phyloP scores from a whole-genome alignment of 92 coral and sea anemone genomes.

The Zoanthus sansibaricus region DNA sequence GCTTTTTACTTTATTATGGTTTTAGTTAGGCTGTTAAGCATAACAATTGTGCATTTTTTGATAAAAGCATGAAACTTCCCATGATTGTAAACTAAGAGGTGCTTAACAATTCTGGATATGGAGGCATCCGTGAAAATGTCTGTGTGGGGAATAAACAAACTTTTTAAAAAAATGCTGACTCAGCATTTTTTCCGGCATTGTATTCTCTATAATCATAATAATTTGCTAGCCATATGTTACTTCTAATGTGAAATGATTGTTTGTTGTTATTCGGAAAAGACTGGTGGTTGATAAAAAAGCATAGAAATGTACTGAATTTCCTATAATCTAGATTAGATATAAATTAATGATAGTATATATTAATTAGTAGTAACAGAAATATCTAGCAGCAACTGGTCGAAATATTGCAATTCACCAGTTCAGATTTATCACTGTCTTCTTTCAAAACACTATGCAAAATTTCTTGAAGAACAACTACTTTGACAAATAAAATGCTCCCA shows the following conservation, averaged over 20 bases:
- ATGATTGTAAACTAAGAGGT: slow-evolving; percentile 20
- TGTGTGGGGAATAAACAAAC: slow-evolving; percentile 16
- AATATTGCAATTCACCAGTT: slow-evolving; percentile 9
- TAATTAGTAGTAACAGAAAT: slow-evolving; percentile 28
- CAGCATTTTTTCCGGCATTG: background rate
- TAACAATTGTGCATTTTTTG: no score
- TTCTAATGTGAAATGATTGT: background rate
- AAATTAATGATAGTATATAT: slow-evolving; percentile 19
- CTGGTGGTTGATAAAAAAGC: background rate
- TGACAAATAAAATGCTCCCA: slow-evolving; percentile 3
- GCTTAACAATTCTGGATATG: slow-evolving; percentile 34
- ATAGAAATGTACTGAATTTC: slow-evolving; percentile 12
- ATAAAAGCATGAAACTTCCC: background rate
- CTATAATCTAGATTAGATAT: slow-evolving; percentile 21
- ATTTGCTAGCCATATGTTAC: background rate
- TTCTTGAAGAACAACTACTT: slow-evolving; percentile 18
- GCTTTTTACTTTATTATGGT: slow-evolving; percentile 57
- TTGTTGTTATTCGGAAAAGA: slow-evolving; percentile 9
- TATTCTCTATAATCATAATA: slow-evolving; percentile 4
- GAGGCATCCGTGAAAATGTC: slow-evolving; percentile 25
- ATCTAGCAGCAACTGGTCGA: slow-evolving; percentile 26
- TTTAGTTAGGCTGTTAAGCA: background rate
- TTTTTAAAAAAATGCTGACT: background rate
- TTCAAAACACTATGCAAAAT: slow-evolving; percentile 21
- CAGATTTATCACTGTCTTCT: slow-evolving; percentile 23